phyloP scores from a whole-genome alignment of 2,797 vertebrate genomes.

The Furcifer pardalis region DNA sequence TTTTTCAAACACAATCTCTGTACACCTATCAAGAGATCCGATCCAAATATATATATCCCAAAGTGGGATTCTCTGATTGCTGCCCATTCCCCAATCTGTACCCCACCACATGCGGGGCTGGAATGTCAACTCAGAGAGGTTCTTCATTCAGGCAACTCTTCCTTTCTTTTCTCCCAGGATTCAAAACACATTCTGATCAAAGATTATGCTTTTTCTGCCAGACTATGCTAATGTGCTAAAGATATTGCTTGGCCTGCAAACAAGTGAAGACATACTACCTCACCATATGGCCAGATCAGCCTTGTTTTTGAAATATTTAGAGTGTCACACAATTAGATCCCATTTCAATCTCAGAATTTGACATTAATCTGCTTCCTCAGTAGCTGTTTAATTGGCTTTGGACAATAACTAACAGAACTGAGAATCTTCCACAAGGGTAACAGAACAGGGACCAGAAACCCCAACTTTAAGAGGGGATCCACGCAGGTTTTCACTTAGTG shows the following conservation, averaged over 20 bases:
- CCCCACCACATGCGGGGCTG: neutral
- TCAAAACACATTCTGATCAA: neutral
- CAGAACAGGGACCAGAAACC: too few species aligned
- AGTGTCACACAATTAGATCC: conserved; percentile 31
- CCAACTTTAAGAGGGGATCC: too few species aligned
- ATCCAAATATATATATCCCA: too few species aligned
- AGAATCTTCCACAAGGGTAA: neutral
- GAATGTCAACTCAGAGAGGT: accelerated
- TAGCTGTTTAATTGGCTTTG: conserved; percentile 27
- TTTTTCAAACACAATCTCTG: neutral
- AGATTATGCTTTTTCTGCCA: neutral
- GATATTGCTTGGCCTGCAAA: accelerated
- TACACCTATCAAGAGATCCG: neutral
- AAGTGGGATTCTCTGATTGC: neutral
- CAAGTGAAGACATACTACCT: neutral
- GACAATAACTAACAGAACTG: neutral
- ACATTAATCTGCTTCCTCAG: conserved; percentile 23
- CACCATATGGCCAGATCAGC: conserved; percentile 12
- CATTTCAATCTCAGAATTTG: conserved; percentile 16
- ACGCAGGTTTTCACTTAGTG: too few species aligned
- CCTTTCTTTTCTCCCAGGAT: neutral
- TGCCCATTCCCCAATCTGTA: neutral
- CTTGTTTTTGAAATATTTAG: neutral
- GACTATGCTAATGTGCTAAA: neutral
- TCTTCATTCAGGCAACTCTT: neutral